Conservation (phyloP, 2,888 invertebrate genomes). For the Orthosia incerta region DNA sequence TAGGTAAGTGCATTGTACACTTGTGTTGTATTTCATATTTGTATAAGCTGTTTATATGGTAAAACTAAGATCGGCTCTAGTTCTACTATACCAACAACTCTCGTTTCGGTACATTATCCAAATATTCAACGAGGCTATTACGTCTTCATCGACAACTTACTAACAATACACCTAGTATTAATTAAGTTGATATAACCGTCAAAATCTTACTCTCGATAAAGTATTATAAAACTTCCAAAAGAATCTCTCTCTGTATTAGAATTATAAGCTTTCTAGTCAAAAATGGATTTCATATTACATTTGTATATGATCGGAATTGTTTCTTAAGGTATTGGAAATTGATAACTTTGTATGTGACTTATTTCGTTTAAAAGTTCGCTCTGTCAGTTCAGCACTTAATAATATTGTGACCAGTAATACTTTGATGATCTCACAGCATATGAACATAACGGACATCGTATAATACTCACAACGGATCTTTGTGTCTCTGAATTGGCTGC, state of each 20-base stretch:
- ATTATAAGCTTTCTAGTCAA: constrained; percentile 89
- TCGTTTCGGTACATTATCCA: constrained; percentile 73
- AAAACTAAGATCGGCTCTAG: constrained; percentile 51
- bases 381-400: constrained; percentile 54
- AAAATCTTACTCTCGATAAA: constrained; percentile 80
- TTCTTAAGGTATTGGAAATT: constrained; percentile 66
- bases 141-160: constrained; percentile 76
- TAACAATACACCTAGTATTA: constrained; percentile 80
- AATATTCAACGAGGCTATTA: constrained; percentile 86
- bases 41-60: constrained; percentile 61
- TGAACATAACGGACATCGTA: constrained; percentile 18
- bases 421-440: constrained; percentile 49
- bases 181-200: constrained; percentile 80
- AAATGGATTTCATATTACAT: constrained; percentile 84
- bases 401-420: constrained; percentile 26
- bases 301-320: constrained; percentile 68
- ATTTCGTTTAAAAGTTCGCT: constrained; percentile 43
- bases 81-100: constrained; percentile 48
- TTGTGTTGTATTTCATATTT: constrained; percentile 61
- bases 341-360: constrained; percentile 38
- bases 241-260: constrained; percentile 90
- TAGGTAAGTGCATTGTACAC: constrained; percentile 65
- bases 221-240: constrained; percentile 87
- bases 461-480: not conserved
- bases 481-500: no score